Percentiles rank a stretch among this genome's conserved stretches.
Evolutionary conservation across 2,113 vertebrate genomes (phyloP).

Genomic region (Vulpes vulpes): DNA sequence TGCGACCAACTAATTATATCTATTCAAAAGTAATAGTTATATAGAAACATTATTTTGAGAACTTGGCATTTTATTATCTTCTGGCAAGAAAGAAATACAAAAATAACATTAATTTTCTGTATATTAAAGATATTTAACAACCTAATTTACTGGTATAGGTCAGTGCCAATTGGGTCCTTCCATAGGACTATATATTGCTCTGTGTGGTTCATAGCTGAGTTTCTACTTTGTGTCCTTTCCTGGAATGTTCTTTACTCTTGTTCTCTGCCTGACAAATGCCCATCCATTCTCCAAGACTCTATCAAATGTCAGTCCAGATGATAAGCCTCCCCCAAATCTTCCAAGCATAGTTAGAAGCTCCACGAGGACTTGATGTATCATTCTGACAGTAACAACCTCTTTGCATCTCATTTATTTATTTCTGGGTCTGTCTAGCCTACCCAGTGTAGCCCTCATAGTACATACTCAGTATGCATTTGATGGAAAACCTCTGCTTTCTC

Average conservation of each 20-base stretch:
- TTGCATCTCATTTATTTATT: background rate
- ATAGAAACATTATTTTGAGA: background rate
- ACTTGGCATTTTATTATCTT: background rate
- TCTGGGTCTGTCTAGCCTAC: background rate
- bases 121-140: background rate
- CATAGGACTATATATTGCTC: background rate
- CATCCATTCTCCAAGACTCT: background rate
- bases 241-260: background rate
- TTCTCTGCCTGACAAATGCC: background rate
- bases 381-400: background rate
- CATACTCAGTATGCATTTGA: background rate
- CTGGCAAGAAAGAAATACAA: background rate
- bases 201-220: background rate
- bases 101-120: conserved; percentile 9
- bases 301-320: background rate
- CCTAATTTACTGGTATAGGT: background rate
- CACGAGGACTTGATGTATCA: background rate
- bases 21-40: background rate
- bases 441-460: background rate
- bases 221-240: background rate
- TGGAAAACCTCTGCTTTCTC: conserved; percentile 4
- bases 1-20: background rate
- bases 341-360: background rate
- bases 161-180: background rate
- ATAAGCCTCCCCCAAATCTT: background rate